A percentile compares a stretch with the other conserved stretches of the same genome.
phyloP scores from a whole-genome alignment of 2,888 invertebrate species.

The Hoplodrina blanda region DNA sequence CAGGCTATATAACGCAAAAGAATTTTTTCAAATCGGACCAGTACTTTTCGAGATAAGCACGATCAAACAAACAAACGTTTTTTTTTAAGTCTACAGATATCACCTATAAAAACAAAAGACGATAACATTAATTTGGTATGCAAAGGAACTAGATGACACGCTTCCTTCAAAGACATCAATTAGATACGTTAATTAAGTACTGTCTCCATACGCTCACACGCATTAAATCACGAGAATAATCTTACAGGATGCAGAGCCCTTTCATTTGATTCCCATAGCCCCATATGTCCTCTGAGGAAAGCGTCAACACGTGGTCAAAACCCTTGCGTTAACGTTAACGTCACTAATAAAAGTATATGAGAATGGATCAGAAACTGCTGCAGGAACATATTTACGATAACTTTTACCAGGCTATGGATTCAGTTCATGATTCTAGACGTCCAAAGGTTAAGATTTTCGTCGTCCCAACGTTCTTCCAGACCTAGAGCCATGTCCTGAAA shows the following conservation, averaged over 20 bases:
- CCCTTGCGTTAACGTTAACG: conserved; percentile 42
- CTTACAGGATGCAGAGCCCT: conserved; percentile 61
- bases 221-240: conserved; percentile 59
- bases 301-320: conserved; percentile 60
- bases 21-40: too few relatives aligned
- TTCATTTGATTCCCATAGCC: conserved; percentile 61
- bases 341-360: conserved; percentile 51
- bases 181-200: conserved; percentile 52
- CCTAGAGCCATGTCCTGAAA: too few relatives aligned
- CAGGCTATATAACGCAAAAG: too few relatives aligned
- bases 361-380: conserved; percentile 35
- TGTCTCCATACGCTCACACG: conserved; percentile 52
- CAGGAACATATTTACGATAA: too few relatives aligned
- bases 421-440: too few relatives aligned
- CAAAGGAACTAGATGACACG: conserved; percentile 3
- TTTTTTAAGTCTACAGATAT: too few relatives aligned
- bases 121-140: not conserved
- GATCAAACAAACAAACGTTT: too few relatives aligned
- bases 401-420: too few relatives aligned
- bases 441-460: too few relatives aligned
- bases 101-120: not conserved
- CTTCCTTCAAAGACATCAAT: conserved; percentile 38
- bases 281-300: conserved; percentile 56
- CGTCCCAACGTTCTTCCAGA: too few relatives aligned
- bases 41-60: too few relatives aligned